Percentiles rank a stretch among this genome's conserved stretches.
Conservation (phyloP, 1,140 invertebrate species). For the Scaptomyza montana region DNA sequence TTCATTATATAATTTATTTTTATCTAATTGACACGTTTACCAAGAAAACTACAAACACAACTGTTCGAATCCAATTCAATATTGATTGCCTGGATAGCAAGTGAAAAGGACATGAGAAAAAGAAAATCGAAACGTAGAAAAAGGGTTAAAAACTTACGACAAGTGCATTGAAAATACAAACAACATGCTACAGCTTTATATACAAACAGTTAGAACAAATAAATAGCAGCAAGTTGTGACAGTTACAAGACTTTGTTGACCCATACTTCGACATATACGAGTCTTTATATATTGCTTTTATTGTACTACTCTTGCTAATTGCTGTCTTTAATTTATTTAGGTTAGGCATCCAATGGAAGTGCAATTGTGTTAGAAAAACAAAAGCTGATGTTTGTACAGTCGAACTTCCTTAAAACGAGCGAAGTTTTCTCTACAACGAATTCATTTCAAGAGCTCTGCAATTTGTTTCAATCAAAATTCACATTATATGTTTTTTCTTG, state of each 20-base stretch:
- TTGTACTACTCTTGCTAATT: too few species aligned
- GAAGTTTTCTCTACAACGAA: too few species aligned
- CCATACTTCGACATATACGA: not conserved
- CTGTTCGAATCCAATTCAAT: constrained; percentile 74
- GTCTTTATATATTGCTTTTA: not conserved
- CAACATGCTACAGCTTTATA: not conserved
- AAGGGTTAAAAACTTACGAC: constrained; percentile 51
- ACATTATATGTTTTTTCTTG: too few species aligned
- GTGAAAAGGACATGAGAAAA: constrained; percentile 37
- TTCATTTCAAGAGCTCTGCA: too few species aligned
- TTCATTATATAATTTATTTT: constrained; percentile 72
- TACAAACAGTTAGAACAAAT: not conserved
- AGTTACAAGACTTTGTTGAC: not conserved
- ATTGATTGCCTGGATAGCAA: constrained; percentile 60
- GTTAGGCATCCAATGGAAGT: too few species aligned
- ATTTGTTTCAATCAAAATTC: too few species aligned
- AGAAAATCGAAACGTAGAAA: constrained; percentile 52
- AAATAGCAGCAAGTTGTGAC: too few species aligned
- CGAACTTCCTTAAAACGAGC: too few species aligned
- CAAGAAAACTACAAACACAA: constrained; percentile 7
- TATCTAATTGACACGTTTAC: constrained; percentile 51
- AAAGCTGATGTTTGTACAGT: too few species aligned
- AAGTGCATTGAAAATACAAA: constrained; percentile 29
- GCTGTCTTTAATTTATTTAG: too few species aligned
- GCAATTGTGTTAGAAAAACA: too few species aligned